Base-by-base conservation (phyloP, 2,888 invertebrate species). In the Camponotus fellah region DNA sequence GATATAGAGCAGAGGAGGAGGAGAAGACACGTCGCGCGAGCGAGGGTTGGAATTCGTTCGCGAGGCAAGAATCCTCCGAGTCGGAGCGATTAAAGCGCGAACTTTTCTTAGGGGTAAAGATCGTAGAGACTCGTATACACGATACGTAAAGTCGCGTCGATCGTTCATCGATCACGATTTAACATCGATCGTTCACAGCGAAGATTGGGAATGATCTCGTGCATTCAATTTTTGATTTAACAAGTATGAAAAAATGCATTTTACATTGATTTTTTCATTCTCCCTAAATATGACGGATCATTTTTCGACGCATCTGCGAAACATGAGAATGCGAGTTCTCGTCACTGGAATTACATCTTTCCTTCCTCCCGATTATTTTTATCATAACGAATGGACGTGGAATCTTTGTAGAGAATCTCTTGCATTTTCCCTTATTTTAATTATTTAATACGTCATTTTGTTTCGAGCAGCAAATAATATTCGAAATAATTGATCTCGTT, bases 21-120 rank as follows among this genome's bases (percentile, higher is more conserved):
- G 65, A 64, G 75, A 21, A 62, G 46, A 77, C 68, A 40, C 62
- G 46, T 12, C 46, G 40, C 32, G 77, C 68, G 69, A 77, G 58
- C 58, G 77, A 77, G 69, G 77, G 77, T 77, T 58, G 66, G 58
- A 77, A 69, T 58, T 58, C 77, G 68, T 58, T 68, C 56, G 77
- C 77, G 37, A 60, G 10, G 46, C 40, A 43, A 66, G 69, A 58
- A n/a, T 77, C 49, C 46, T 56, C 56, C 68, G 56, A 40, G 34
- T 77, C 76, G 53, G 58, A 58, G 58, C 77, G 77, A 77, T 77
- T 68, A 77, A 69, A 69, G 32, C 21, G 68, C 66, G 12, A 77
- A 32, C 5, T 66, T 40, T 40, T 77, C 49, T 12, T 64, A 49
- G 32, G 26, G 32, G 9, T 40, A 32, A 68, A 58, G 68, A 56